These are phyloP conservation scores for Egretta garzetta DNA, from an alignment of 2,113 vertebrate genomes.

Conservation along the genomic window DNA sequence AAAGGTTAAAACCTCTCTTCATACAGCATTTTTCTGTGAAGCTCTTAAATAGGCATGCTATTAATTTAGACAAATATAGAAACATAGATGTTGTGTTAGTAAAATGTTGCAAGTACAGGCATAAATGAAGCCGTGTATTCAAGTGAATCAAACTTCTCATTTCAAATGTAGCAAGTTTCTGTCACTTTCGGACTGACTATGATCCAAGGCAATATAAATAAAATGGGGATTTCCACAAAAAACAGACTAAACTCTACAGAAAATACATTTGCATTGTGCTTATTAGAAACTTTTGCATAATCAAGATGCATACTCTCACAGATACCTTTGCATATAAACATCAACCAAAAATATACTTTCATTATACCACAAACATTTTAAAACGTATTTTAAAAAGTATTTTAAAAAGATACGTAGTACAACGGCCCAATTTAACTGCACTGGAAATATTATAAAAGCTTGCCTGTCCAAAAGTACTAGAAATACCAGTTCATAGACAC, in stretches of 20 bases:
- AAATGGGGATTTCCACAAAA: constrained; percentile 50
- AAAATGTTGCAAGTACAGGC: neutral
- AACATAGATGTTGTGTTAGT: neutral
- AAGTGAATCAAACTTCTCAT: constrained; percentile 40
- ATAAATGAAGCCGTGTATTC: neutral
- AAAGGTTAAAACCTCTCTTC: neutral
- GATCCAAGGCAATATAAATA: neutral
- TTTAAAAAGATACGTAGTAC: neutral
- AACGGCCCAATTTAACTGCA: constrained; percentile 1
- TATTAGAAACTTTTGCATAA: neutral
- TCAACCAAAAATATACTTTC: neutral
- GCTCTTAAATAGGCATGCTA: neutral
- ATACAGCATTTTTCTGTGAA: neutral
- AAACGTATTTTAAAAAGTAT: neutral
- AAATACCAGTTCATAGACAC: neutral
- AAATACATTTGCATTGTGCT: neutral
- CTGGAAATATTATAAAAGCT: neutral
- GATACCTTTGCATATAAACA: neutral
- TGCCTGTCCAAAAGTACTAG: constrained; percentile 35
- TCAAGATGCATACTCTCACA: neutral
- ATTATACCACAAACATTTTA: neutral
- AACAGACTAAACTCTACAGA: neutral
- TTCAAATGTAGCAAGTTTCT: neutral
- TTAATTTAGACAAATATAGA: neutral
- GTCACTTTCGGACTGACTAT: constrained; percentile 51